A percentile compares a stretch with the other conserved stretches of the same genome.
phyloP scores from a whole-genome alignment of 2,797 vertebrate species.

The Phaenicophaeus curvirostris region DNA sequence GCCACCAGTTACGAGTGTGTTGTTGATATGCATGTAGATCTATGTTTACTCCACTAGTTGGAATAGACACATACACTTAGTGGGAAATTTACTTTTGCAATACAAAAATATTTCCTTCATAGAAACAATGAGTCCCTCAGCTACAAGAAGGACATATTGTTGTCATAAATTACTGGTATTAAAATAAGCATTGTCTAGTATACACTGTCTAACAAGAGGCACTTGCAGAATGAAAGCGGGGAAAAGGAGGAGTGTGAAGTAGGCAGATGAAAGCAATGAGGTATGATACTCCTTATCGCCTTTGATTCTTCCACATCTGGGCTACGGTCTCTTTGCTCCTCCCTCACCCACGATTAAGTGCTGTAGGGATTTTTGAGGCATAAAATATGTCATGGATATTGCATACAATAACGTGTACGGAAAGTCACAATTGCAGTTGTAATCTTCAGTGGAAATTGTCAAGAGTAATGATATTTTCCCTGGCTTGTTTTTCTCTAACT shows the following conservation, averaged over 20 bases:
- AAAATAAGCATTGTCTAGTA: neutral
- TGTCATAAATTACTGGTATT: neutral
- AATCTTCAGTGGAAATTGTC: neutral
- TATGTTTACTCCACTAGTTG: neutral
- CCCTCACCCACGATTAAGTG: neutral
- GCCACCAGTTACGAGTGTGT: fast-evolving
- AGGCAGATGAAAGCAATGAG: neutral
- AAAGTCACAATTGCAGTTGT: neutral
- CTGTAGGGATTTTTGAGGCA: neutral
- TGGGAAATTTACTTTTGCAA: neutral
- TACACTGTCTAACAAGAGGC: neutral
- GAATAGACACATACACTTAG: neutral
- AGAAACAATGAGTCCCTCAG: neutral
- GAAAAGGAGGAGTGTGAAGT: neutral
- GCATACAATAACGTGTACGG: neutral
- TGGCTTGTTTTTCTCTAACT: neutral
- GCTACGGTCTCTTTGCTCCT: neutral
- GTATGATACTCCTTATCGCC: neutral
- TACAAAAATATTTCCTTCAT: neutral
- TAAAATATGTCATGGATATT: neutral
- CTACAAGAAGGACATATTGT: neutral
- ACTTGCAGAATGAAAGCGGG: neutral
- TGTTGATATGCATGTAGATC: fast-evolving
- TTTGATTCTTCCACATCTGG: neutral
- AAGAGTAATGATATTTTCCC: neutral